Base-by-base conservation (phyloP, 2,113 vertebrate genomes). In the Polyodon spathula region DNA sequence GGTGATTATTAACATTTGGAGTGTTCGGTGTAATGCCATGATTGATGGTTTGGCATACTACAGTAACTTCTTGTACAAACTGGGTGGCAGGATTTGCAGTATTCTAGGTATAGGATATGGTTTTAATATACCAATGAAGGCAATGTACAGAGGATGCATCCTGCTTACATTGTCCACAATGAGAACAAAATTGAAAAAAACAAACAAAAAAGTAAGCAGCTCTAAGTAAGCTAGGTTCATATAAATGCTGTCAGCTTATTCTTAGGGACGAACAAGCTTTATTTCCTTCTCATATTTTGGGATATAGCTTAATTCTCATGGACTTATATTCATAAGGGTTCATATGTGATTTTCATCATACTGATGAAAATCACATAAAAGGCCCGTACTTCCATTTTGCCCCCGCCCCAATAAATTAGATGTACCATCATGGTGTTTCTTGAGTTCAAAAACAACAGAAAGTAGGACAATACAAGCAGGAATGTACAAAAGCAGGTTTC, bases 41-140 rank as follows among this genome's bases (percentile, higher is more conserved):
- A 14, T 54, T 54, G 37, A 14, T 54, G 16, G 37, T 54, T 54
- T 54, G 53, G 53, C 53, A 54, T 37, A 27, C 16, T 37, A 54
- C 53, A 54, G 53, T 37, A 54, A 4, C 16, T 16, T 37, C 16
- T 7, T 37, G 53, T 37, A 54, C 27, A 54, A 54, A 54, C 8
- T 2, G 53, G 53, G 53, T 54, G 53, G 53, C 16, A 54, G 53
- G 5, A 2, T 54, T 4, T 37, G 16, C 53, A 54, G 16, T 16
- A 8, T 9, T 27, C 53, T 54, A 6, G 53, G 7, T 8, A 4
- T 6, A 4, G 53, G n/a, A 54, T 16, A 54, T 54, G 37, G 53
- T 54, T 54, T 54, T 8, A 27, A 17, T 54, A 50, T 12, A 50
- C 46, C 46, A 48, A 12, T 4, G 5, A 48, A 48, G n/a, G 46